Percentiles rank a stretch among this genome's conserved stretches.
Evolutionary conservation across 1,140 invertebrate species (phyloP).

Genomic region (Eumaeus atala): DNA sequence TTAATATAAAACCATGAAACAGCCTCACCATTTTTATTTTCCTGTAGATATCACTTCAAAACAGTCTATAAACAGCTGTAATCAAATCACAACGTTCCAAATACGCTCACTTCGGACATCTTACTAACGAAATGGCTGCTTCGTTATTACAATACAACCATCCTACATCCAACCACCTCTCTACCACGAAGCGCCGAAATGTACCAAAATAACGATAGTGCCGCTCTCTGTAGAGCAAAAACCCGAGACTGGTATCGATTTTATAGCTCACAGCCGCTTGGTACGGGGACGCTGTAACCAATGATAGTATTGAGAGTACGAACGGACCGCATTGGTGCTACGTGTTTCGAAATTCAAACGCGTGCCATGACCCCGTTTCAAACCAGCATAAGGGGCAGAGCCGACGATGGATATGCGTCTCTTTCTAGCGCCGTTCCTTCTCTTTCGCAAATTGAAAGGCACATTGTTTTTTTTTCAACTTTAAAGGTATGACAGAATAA

Average conservation of each 20-base stretch:
- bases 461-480: constrained; percentile 36
- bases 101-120: constrained; percentile 52
- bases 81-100: constrained; percentile 58
- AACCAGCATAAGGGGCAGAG: constrained; percentile 31
- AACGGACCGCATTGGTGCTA: constrained; percentile 62
- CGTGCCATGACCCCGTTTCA: constrained; percentile 64
- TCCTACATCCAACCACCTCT: constrained; percentile 31
- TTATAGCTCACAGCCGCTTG: constrained; percentile 30
- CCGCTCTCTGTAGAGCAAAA: constrained; percentile 24
- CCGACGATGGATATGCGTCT: constrained; percentile 39
- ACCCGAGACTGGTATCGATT: constrained; percentile 45
- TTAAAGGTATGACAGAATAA: constrained; percentile 44
- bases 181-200: constrained; percentile 39
- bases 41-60: constrained; percentile 32
- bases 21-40: constrained; percentile 45
- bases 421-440: constrained; percentile 35
- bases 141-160: constrained; percentile 53
- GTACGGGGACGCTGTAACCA: constrained; percentile 52
- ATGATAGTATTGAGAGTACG: constrained; percentile 48
- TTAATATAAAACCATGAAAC: constrained; percentile 33
- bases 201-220: constrained; percentile 29
- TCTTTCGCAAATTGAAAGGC: constrained; percentile 40
- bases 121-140: constrained; percentile 63
- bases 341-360: constrained; percentile 70
- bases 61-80: constrained; percentile 50